Conservation (phyloP, 2,113 vertebrate species). For the Pygoscelis adeliae region DNA sequence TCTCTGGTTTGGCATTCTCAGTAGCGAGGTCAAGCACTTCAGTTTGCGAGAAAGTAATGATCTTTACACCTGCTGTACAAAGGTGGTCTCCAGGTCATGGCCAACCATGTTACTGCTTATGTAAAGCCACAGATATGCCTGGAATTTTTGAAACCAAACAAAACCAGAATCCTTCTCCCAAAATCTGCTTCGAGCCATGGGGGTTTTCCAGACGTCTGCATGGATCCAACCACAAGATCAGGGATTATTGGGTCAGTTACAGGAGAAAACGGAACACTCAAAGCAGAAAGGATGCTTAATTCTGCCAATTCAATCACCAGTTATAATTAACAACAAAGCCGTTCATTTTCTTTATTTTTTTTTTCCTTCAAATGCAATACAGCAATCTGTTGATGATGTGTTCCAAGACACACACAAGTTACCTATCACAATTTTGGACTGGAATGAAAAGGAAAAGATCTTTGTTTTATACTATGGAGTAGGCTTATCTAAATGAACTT, state of each 20-base stretch:
- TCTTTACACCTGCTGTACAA: neutral
- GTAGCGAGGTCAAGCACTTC: rapidly evolving
- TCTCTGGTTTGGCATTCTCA: neutral
- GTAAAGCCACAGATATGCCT: neutral
- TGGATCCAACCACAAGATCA: neutral
- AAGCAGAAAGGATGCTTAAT: neutral
- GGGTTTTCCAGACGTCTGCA: neutral
- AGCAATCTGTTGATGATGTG: neutral
- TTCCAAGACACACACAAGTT: neutral
- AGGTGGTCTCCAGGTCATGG: neutral
- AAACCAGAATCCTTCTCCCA: neutral
- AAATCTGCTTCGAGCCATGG: neutral
- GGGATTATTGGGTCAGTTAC: neutral
- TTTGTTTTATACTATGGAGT: neutral
- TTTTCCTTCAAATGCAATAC: neutral
- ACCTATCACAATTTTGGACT: neutral
- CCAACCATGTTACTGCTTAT: neutral
- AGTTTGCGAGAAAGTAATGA: neutral
- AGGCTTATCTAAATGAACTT: neutral
- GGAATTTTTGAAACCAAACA: neutral
- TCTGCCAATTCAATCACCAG: neutral
- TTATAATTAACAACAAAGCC: neutral
- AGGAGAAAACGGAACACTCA: neutral
- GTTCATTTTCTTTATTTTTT: neutral
- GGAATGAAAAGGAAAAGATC: neutral